Base-by-base conservation (phyloP, 2,113 vertebrate species). In the Empidonax traillii region DNA sequence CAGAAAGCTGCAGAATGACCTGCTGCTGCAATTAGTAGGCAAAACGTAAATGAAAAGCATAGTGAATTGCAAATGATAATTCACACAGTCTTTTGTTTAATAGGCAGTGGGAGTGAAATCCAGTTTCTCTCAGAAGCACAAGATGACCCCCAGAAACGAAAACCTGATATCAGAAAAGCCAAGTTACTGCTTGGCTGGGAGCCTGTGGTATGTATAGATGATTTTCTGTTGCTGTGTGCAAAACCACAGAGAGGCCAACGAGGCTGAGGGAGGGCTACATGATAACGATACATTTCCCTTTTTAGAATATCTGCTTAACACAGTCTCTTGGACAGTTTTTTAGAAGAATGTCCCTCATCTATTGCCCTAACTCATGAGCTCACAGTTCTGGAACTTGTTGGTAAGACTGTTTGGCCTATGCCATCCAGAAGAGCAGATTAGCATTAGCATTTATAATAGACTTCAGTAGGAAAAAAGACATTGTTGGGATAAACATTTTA, bases 101-200 rank as follows among this genome's bases (percentile, higher is more conserved):
- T 35, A 98, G 98, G 98, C 55, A 99, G 99, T 80, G 98, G 97
- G 46, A 99, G 99, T 97, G 99, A 99, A 97, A 99, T 99, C 97
- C 99, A 99, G 97, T 99, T 99, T 98, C 99, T 99, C 53, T 99
- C 99, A 7, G 99, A 99, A 98, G 99, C 99, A 33, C 99, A 99
- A 89, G 99, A 99, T 83, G 99, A 99, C 95, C 99, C 99, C 31
- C 99, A 99, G 97, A 99, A 99, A 96, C 98, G 99, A 95, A 98
- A 99, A 94, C 99, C 99, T 12, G 99, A 99, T 94, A 99, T 99
- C 96, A 98, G 96, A 69, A 99, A 99, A 97, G 99, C 99, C 37
- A 99, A 99, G 90, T 97, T 99, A 97, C 81, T 99, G 97, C 98
- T 99, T 46, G 99, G 99, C 56, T 99, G 99, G 99, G 99, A 99